A percentile compares a stretch with the other conserved stretches of the same genome.
Conservation (phyloP, 1,140 invertebrate genomes). For the Panagrolaimus sp. region DNA sequence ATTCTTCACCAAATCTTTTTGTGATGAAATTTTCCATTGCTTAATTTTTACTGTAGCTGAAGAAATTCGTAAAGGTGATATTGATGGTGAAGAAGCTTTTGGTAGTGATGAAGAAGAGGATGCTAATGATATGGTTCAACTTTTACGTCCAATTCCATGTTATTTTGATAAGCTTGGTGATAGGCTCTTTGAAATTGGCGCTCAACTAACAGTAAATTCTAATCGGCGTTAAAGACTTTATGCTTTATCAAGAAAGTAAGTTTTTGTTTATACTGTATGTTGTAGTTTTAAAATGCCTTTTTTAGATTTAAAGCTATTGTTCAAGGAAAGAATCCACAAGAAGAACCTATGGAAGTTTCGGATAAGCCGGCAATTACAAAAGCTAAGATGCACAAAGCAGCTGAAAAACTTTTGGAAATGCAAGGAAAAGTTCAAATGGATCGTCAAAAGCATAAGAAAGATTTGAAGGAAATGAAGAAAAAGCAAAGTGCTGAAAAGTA, state of each 20-base stretch:
- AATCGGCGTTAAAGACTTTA: conserved; percentile 53
- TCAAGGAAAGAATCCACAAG: conserved; percentile 31
- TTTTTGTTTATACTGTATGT: too few species aligned
- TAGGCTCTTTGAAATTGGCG: conserved; percentile 50
- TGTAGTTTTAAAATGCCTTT: too few species aligned
- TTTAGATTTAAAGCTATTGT: conserved; percentile 37
- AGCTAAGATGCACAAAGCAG: conserved; percentile 1
- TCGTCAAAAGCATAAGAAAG: conserved; percentile 18
- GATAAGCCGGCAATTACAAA: conserved; percentile 11
- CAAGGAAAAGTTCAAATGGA: conserved; percentile 15
- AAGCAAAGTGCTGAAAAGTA: not conserved
- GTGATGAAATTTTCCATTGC: conserved; percentile 54
- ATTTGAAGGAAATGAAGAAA: conserved; percentile 20
- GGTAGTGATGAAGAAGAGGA: conserved; percentile 39
- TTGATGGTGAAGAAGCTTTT: too few species aligned
- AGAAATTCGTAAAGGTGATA: conserved; percentile 30
- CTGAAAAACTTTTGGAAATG: conserved; percentile 1
- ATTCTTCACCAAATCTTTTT: conserved; percentile 48
- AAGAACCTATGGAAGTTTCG: conserved; percentile 5
- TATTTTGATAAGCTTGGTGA: conserved; percentile 51
- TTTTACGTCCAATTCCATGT: conserved; percentile 35
- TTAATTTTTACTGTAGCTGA: conserved; percentile 49
- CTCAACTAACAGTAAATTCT: conserved; percentile 29
- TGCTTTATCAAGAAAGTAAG: conserved; percentile 49
- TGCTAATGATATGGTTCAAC: conserved; percentile 17